Conservation (phyloP, 2,113 vertebrate genomes). For the Pseudolaguvia tuberculata region DNA sequence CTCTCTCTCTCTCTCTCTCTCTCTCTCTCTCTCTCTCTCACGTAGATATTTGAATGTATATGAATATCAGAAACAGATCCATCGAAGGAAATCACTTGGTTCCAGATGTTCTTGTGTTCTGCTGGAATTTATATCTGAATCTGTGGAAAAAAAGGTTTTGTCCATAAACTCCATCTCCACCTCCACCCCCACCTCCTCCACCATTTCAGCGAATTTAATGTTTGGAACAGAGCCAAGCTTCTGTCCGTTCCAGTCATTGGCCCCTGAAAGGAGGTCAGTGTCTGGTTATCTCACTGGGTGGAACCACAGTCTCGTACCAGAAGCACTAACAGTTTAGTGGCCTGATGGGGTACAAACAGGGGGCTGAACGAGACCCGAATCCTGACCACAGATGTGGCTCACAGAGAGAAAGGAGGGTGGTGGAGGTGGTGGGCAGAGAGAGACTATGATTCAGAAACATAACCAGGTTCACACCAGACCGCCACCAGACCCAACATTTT, state of each 20-base stretch:
- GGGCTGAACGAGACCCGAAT: constrained; percentile 51
- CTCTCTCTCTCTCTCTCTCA: too few relatives aligned
- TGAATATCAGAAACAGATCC: background rate
- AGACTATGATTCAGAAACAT: constrained; percentile 43
- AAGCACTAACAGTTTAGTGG: constrained; percentile 29
- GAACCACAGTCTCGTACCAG: constrained; percentile 39
- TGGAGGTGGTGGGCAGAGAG: constrained; percentile 49
- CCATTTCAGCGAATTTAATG: constrained; percentile 7
- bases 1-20: too few relatives aligned
- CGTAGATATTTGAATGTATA: too few relatives aligned
- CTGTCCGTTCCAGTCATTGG: constrained; percentile 45
- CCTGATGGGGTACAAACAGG: constrained; percentile 53
- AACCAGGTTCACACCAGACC: background rate
- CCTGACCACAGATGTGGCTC: background rate
- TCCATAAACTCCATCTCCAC: background rate
- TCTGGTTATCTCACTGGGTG: constrained; percentile 50
- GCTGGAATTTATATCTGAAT: background rate
- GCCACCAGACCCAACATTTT: too few relatives aligned
- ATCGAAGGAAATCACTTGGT: background rate
- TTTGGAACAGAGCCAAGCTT: constrained; percentile 46
- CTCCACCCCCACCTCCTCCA: background rate
- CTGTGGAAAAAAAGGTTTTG: background rate
- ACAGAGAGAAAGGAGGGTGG: background rate
- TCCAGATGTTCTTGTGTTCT: background rate
- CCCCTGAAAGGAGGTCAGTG: constrained; percentile 45